These are phyloP conservation scores for Cyprinus carpio DNA, from an alignment of 2,113 vertebrate species.

Conservation along the genomic window DNA sequence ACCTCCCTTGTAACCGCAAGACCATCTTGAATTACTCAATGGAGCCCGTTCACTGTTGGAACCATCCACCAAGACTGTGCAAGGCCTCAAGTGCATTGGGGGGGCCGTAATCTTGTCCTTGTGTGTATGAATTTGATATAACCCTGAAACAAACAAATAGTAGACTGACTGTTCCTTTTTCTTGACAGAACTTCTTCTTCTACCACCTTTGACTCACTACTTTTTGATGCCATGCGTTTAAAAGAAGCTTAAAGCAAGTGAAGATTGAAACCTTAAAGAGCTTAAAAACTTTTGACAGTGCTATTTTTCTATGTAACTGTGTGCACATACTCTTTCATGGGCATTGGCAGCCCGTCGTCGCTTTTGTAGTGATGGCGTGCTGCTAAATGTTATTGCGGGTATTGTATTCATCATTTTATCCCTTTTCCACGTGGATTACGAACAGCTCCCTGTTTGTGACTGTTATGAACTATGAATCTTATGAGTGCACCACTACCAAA, in stretches of 20 bases:
- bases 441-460: conserved; percentile 71
- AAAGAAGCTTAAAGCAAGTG: conserved; percentile 63
- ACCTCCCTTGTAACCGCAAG: conserved; percentile 51
- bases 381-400: conserved; percentile 70
- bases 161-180: conserved; percentile 52
- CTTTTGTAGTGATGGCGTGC: conserved; percentile 53
- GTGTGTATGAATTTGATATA: conserved; percentile 59
- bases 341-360: conserved; percentile 58
- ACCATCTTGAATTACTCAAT: conserved; percentile 56
- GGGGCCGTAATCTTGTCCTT: conserved; percentile 60
- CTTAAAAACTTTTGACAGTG: conserved; percentile 71
- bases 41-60: conserved; percentile 58
- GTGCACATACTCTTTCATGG: conserved; percentile 63
- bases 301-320: conserved; percentile 78
- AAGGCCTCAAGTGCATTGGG: conserved; percentile 61
- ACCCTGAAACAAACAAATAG: conserved; percentile 57
- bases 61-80: conserved; percentile 59
- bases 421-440: conserved; percentile 69
- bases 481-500: conserved; percentile 59
- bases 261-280: conserved; percentile 21
- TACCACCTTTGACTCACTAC: conserved; percentile 54
- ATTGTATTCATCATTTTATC: conserved; percentile 68
- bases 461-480: conserved; percentile 73
- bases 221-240: conserved; percentile 57
- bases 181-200: conserved; percentile 64